Evolutionary conservation across 2,888 invertebrate genomes (phyloP), one percentile per base, ranked within the genome.

Genomic region (Sinopyrophorus schimmeli): DNA sequence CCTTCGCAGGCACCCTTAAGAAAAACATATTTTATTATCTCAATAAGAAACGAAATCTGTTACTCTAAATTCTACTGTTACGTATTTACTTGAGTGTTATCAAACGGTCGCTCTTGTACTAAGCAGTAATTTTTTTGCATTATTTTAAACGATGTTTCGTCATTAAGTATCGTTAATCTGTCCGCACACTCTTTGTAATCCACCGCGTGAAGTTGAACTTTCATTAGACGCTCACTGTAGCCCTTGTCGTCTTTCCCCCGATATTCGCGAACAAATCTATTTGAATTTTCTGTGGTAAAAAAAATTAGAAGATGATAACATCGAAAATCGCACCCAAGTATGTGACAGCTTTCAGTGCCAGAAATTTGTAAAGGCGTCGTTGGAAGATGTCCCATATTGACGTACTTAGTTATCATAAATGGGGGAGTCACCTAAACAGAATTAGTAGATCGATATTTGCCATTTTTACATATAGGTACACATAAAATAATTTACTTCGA

Each of bases 401-500:
- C 43, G 2, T 34, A 7, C 3, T 15, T 18, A 15, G 43, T 34
- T 1, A 27, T 2, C 27, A 5, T 12, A 17, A 43, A 43, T 5
- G 43, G 15, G 1, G 9, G 0, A 0, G 35, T 9, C 1, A 43
- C 16, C 43, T 43, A 12, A 24, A 42, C 10, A 9, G 7, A 20
- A 12, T 12, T 35, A n/a, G n/a, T n/a, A n/a, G n/a, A n/a, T n/a
- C n/a, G n/a, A n/a, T n/a, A n/a, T 32, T 7, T 18, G 11, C 18
- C 1, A 32, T 9, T 5, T 9, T n/a, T 9, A 32, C 16, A 12
- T 2, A n/a, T n/a, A n/a, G n/a, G n/a, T n/a, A n/a, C n/a, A n/a
- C n/a, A n/a, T n/a, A 20, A 9, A 2, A 11, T 10, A 16, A 15
- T 23, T 37, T 31, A 46, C 46, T 16, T 39, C 24, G n/a, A 46